phyloP scores from a whole-genome alignment of 2,797 vertebrate species.

The Clarias laeviceps region DNA sequence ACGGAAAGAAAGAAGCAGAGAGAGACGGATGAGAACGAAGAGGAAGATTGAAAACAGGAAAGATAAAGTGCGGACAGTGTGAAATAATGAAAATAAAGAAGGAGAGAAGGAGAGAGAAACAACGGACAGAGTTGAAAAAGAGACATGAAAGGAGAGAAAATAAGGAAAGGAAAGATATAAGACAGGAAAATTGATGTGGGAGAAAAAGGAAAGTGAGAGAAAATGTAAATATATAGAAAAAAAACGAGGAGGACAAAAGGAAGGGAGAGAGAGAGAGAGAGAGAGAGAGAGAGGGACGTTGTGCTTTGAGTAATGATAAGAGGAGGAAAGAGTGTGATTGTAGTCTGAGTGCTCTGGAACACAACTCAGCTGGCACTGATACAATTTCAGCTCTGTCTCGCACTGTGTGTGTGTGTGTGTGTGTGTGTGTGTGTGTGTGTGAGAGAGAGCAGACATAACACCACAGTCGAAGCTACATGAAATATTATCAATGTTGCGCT shows the following conservation, averaged over 20 bases:
- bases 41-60: background rate
- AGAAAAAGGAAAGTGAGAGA: background rate
- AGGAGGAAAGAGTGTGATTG: slow-evolving; percentile 69
- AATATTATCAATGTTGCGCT: background rate
- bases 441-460: no score
- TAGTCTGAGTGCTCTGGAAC: slow-evolving; percentile 49
- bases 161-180: background rate
- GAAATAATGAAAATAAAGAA: no score
- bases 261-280: background rate
- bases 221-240: background rate
- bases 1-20: background rate
- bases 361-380: slow-evolving; percentile 38
- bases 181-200: background rate
- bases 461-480: background rate
- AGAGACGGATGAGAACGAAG: background rate
- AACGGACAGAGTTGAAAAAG: background rate
- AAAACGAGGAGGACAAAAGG: background rate
- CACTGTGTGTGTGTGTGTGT: slow-evolving; percentile 20
- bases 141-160: background rate
- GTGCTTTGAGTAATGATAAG: slow-evolving; percentile 10
- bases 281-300: background rate
- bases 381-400: slow-evolving; percentile 41
- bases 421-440: slow-evolving; percentile 29
- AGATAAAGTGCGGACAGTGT: background rate
- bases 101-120: background rate